Base-by-base conservation (phyloP, 2,888 invertebrate genomes). In the Nemotelus nigrinus region DNA sequence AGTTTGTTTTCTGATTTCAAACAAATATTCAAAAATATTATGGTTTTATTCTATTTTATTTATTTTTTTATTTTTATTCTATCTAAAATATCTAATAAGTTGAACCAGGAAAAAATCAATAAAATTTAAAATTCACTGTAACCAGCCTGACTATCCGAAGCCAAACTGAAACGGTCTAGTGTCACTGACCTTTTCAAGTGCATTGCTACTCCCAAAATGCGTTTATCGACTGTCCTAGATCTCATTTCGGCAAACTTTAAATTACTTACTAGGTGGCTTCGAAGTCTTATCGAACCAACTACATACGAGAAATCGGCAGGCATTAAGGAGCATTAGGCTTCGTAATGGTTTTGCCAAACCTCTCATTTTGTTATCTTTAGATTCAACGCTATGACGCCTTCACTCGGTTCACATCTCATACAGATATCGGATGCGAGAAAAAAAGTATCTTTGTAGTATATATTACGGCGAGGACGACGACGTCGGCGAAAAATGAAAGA, bases 261-360 rank as follows among this genome's bases (percentile, higher is more conserved):
- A 55, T 71, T 55, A 55, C 55, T 71, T 71, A 41, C 71, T 57
- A 53, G 55, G 71, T 71, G 53, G 43, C 71, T 43, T 55, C 44
- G n/a, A 65, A 71, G n/a, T 55, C 71, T 55, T 71, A 57, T 71
- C 55, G 44, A 10, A 8, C 57, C 3, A 10, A 3, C 71, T 57
- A 43, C 45, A 71, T 71, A 71, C 55, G 55, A 71, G 45, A 43
- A 65, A 65, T 44, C 25, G 71, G 43, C 44, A 57, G 1, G 41
- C 71, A 71, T 71, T 71, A 71, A 55, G 71, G 71, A 71, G 57
- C 71, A 71, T 71, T 71, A 55, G 71, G 71, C 44, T 43, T 55
- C 71, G 44, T 71, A 71, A 71, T 71, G 71, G 71, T 44, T 71
- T 71, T 71, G 55, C 50, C 53, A 8, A 43, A 2, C 65, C 65